Conservation (phyloP, 2,113 vertebrate genomes). For the Phalacrocorax aristotelis region DNA sequence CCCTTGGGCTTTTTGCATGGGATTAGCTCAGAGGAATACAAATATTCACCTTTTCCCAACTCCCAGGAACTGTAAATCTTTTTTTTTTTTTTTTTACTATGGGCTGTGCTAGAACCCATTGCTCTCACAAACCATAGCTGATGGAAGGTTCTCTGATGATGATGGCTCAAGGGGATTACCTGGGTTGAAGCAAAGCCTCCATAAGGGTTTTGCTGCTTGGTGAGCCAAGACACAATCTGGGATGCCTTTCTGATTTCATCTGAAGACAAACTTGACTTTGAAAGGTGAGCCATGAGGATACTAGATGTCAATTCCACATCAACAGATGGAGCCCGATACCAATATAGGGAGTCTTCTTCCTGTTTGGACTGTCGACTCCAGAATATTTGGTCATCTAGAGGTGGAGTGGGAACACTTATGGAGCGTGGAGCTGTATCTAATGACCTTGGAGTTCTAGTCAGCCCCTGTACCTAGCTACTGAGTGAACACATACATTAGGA, state of each 20-base stretch:
- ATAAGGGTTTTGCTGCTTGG: conserved; percentile 72
- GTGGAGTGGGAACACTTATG: not conserved
- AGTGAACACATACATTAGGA: not conserved
- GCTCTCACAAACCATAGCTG: not conserved
- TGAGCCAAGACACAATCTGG: conserved; percentile 63
- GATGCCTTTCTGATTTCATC: conserved; percentile 50
- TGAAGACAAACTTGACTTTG: not conserved
- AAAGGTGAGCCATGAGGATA: conserved; percentile 61
- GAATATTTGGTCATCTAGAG: conserved; percentile 49
- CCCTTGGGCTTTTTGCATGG: not conserved
- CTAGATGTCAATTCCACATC: conserved; percentile 73
- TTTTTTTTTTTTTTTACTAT: not conserved
- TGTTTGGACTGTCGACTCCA: conserved; percentile 37
- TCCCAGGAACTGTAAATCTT: not conserved
- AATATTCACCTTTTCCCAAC: not conserved
- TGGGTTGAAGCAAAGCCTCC: conserved; percentile 76
- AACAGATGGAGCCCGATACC: conserved; percentile 65
- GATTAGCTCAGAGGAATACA: not conserved
- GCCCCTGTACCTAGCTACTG: not conserved
- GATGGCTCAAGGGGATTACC: conserved; percentile 37
- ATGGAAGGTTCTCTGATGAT: not conserved
- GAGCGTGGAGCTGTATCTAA: not conserved
- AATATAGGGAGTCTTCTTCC: not conserved
- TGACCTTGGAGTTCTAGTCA: not conserved
- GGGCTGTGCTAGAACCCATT: not conserved